Percentiles rank a stretch among this genome's conserved stretches.
Evolutionary conservation across 1,140 invertebrate species (phyloP).

Genomic region (Drosophila paulistorum): DNA sequence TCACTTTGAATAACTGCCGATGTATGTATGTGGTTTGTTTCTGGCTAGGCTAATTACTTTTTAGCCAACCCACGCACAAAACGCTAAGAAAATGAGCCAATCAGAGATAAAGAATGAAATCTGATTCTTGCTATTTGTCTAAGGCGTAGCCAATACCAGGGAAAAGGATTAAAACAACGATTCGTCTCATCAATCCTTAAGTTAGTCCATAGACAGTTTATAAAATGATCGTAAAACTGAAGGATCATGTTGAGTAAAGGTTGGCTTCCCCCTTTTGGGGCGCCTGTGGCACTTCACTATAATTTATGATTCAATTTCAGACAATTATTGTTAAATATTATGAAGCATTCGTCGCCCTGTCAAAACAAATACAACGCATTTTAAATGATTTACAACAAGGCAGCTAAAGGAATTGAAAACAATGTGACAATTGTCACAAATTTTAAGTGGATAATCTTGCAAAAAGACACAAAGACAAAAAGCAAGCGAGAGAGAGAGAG

Average conservation of each 20-base stretch:
- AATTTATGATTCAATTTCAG: conserved; percentile 82
- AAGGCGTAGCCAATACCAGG: background rate
- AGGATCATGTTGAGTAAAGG: too few species aligned
- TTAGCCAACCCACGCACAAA: background rate
- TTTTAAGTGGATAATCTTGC: conserved; percentile 77
- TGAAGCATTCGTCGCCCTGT: conserved; percentile 79
- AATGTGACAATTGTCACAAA: conserved; percentile 70
- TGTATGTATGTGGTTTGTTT: background rate
- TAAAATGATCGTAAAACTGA: too few species aligned
- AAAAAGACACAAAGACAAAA: conserved; percentile 51
- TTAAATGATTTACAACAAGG: conserved; percentile 72
- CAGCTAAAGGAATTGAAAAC: conserved; percentile 39
- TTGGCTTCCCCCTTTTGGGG: background rate
- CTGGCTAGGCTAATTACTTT: background rate
- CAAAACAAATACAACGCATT: conserved; percentile 64
- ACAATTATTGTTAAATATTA: conserved; percentile 83
- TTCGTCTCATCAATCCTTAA: too few species aligned
- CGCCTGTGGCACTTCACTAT: conserved; percentile 27
- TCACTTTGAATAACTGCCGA: background rate
- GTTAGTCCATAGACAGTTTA: too few species aligned
- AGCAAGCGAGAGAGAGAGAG: conserved; percentile 34
- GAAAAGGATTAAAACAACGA: background rate
- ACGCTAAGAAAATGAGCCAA: background rate
- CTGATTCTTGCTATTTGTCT: background rate
- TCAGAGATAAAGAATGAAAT: background rate